Evolutionary conservation across 2,797 vertebrate species (phyloP), one percentile per base, ranked within the genome.

Genomic region (Anabas testudineus): DNA sequence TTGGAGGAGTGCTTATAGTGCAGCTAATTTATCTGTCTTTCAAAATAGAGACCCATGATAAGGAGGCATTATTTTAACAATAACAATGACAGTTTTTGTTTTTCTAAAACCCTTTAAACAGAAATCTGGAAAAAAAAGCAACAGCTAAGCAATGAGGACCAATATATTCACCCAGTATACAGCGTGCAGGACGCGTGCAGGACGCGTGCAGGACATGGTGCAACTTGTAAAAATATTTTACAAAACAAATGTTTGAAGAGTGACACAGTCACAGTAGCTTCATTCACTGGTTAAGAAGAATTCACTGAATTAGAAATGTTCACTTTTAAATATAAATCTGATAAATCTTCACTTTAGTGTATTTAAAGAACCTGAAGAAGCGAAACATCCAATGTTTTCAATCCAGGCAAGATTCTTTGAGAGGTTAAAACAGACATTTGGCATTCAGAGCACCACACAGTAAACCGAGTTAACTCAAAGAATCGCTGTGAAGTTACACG

Each of bases 221-320:
- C 36, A 74, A 21, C 28, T 55, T 22, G 39, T 68, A 76, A 63
- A 76, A 75, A 68, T 54, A 53, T 41, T 69, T 64, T 51, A 71
- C 66, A 63, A 47, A 55, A 48, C 7, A 5, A 42, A 45, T 7
- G 56, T 61, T 22, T 24, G 26, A n/a, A 53, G 19, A 57, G 55
- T 83, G 66, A 78, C 70, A 37, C 39, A 9, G 61, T 57, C 64
- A 75, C 64, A 52, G 19, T 46, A 78, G 70, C 79, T 87, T 80
- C 55, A 71, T 67, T 71, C 67, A 57, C 64, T 76, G 64, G 67
- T 65, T 68, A 46, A 26, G 8, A 74, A 75, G n/a, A 68, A 48
- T 71, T 77, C 6, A 59, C 51, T 16, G 4, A 55, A 32, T 75
- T 58, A 76, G 56, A 56, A 22, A 48, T 32, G 46, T 39, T 47